Evolutionary conservation across 2,113 vertebrate species (phyloP).

Genomic region (Cyprinus carpio): DNA sequence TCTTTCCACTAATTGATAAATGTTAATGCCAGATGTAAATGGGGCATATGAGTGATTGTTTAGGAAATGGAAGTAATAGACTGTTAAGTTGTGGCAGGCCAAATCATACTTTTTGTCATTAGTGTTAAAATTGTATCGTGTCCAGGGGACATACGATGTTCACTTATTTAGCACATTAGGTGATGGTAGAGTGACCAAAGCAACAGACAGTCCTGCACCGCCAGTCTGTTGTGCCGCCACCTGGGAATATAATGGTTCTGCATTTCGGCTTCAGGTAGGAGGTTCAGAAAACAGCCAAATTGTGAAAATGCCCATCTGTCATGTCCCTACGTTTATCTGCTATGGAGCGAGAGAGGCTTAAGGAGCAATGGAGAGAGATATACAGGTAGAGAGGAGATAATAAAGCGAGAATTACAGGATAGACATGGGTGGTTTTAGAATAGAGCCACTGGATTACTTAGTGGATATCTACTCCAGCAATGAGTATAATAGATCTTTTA

Average conservation of each 20-base stretch:
- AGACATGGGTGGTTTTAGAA: constrained; percentile 20
- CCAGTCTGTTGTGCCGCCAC: constrained; percentile 31
- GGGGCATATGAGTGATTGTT: neutral
- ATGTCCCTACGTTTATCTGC: constrained; percentile 14
- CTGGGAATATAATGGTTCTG: constrained; percentile 38
- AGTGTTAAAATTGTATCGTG: neutral
- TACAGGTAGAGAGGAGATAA: constrained; percentile 22
- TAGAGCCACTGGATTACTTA: constrained; percentile 16
- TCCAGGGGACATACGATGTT: neutral
- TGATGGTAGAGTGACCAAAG: neutral
- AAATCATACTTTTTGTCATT: neutral
- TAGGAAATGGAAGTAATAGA: neutral
- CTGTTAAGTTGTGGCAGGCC: neutral
- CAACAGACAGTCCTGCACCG: constrained; percentile 30
- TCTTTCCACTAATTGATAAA: neutral
- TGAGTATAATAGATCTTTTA: constrained; percentile 27
- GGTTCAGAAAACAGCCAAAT: constrained; percentile 36
- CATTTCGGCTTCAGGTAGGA: constrained; percentile 40
- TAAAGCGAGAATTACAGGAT: constrained; percentile 30
- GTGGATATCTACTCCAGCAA: neutral
- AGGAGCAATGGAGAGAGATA: constrained; percentile 6
- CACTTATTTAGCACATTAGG: constrained; percentile 14
- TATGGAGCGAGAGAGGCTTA: neutral
- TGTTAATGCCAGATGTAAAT: neutral
- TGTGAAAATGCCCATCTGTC: constrained; percentile 46